Percentiles rank a stretch among this genome's conserved stretches.
phyloP scores from a whole-genome alignment of 2,888 invertebrate genomes.

The Lasioglossum leucozonium region DNA sequence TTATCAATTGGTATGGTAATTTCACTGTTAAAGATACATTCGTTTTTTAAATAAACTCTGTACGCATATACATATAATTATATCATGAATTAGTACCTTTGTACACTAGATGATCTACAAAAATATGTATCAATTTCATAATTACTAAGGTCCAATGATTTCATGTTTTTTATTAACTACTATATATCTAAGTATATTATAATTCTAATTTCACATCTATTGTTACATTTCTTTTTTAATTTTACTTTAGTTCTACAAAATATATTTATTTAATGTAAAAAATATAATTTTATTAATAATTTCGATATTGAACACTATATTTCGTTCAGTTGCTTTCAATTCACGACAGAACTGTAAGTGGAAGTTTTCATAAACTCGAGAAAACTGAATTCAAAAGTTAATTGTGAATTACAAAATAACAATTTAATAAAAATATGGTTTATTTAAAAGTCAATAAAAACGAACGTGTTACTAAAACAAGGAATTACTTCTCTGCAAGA shows the following conservation, averaged over 20 bases:
- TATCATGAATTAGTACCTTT: not conserved
- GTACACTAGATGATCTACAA: slow-evolving; percentile 3
- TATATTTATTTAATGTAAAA: slow-evolving; percentile 7
- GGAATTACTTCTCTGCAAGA: not conserved
- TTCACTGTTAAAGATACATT: not conserved
- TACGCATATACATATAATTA: not conserved
- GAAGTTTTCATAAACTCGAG: not conserved
- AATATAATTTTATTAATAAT: slow-evolving; percentile 11
- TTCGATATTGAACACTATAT: slow-evolving; percentile 9
- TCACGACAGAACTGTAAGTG: not conserved
- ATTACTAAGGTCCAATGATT: not conserved
- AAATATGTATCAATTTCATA: not conserved
- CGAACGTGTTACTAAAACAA: not conserved
- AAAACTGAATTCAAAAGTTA: not conserved
- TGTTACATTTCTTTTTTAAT: not conserved
- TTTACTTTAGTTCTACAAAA: not conserved
- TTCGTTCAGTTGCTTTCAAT: not conserved
- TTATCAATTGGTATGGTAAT: not conserved
- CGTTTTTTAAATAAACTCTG: not conserved
- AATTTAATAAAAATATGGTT: not conserved
- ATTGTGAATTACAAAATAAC: not conserved
- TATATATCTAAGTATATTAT: not conserved
- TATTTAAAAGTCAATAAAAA: not conserved
- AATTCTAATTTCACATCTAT: not conserved
- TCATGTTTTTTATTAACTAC: not conserved